phyloP scores from a whole-genome alignment of 1,140 invertebrate genomes.

The Delia radicum region DNA sequence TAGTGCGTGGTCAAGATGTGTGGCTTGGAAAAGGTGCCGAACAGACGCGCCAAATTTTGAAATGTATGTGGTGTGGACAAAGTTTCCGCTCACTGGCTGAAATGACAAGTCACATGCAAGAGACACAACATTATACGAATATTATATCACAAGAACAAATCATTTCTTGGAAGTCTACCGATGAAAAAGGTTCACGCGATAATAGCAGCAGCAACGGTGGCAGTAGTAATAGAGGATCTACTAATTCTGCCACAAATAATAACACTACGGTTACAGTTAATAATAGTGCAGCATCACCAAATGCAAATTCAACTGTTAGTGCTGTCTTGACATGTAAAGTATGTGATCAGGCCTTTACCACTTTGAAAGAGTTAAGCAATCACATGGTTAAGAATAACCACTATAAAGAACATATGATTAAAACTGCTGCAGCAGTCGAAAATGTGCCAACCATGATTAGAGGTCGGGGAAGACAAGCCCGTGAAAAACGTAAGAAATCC shows the following conservation, averaged over 20 bases:
- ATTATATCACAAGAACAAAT: constrained; percentile 96
- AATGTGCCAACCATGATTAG: constrained; percentile 79
- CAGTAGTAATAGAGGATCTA: constrained; percentile 30
- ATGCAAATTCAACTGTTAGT: constrained; percentile 69
- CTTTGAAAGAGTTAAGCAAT: constrained; percentile 92
- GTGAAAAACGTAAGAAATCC: constrained; percentile 91
- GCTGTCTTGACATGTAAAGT: constrained; percentile 96
- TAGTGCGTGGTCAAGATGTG: constrained; percentile 96
- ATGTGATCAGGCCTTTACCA: constrained; percentile 93
- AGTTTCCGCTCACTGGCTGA: constrained; percentile 94
- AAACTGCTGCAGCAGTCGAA: constrained; percentile 42
- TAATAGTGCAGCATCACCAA: constrained; percentile 44
- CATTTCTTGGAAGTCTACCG: constrained; percentile 91
- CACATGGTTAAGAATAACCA: constrained; percentile 99
- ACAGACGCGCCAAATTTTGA: constrained; percentile 94
- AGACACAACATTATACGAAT: constrained; percentile 97
- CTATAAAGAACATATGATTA: constrained; percentile 93
- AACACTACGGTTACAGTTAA: neutral
- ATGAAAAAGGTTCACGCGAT: constrained; percentile 65
- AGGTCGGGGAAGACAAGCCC: constrained; percentile 76
- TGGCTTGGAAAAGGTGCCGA: constrained; percentile 98
- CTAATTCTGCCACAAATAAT: constrained; percentile 5
- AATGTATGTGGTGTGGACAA: constrained; percentile 99
- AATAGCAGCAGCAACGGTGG: constrained; percentile 45
- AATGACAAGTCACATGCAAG: constrained; percentile 98